Percentiles rank a stretch among this genome's conserved stretches.
Conservation (phyloP, 1,140 invertebrate genomes). For the Metaphire vulgaris region DNA sequence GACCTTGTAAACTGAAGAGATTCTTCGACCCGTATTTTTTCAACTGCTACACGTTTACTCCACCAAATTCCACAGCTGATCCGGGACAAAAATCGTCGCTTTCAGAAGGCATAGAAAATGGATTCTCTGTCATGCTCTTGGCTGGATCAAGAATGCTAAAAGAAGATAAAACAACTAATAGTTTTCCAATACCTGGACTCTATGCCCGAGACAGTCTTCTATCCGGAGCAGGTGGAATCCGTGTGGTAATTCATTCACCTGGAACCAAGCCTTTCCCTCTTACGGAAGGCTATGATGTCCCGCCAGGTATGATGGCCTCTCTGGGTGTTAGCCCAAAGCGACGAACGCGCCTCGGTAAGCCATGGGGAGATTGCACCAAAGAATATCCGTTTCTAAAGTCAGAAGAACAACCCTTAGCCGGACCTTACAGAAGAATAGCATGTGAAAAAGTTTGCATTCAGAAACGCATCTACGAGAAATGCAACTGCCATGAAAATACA, state of each 20-base stretch:
- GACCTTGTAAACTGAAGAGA: neutral
- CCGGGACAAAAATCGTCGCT: neutral
- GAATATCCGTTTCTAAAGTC: neutral
- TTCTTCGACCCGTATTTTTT: constrained; percentile 1
- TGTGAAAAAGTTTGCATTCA: neutral
- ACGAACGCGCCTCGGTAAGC: neutral
- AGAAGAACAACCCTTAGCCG: neutral
- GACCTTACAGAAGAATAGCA: neutral
- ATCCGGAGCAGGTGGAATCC: constrained; percentile 1
- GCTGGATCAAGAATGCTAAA: neutral
- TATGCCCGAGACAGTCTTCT: neutral
- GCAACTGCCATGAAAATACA: neutral
- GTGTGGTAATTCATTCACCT: constrained; percentile 10
- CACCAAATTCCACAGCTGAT: neutral
- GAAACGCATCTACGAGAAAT: neutral
- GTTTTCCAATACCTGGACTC: neutral
- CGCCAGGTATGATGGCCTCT: neutral
- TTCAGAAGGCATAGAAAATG: neutral
- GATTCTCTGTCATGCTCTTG: neutral
- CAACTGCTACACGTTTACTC: constrained; percentile 9
- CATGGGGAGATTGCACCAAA: neutral
- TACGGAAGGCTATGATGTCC: constrained; percentile 7
- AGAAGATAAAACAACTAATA: neutral
- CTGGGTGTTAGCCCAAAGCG: neutral
- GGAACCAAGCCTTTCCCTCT: neutral